These are phyloP conservation scores for Bergia sp. DNA, from an alignment of 92 coral and sea anemone genomes.

Conservation along the genomic window DNA sequence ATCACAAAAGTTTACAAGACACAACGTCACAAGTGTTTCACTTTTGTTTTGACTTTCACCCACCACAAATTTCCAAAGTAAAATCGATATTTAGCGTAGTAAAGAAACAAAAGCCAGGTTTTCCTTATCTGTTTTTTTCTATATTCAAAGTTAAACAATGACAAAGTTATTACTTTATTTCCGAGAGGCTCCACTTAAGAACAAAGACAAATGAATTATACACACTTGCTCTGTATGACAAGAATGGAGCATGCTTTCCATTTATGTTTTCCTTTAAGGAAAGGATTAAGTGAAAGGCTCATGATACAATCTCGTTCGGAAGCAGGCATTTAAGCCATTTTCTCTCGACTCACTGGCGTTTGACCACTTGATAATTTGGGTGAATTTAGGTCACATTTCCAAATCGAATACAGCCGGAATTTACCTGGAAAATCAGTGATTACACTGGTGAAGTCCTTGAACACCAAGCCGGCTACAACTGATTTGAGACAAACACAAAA, in stretches of 20 bases:
- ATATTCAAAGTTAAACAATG: background rate
- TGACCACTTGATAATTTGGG: background rate
- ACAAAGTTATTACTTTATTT: background rate
- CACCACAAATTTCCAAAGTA: background rate
- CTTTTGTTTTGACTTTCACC: background rate
- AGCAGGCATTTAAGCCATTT: background rate
- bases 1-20: background rate
- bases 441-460: background rate
- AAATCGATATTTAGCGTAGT: background rate
- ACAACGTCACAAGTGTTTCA: no score
- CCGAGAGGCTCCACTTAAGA: slow-evolving; percentile 15
- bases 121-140: background rate
- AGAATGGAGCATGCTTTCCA: background rate
- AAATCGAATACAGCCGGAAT: background rate
- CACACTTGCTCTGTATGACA: background rate
- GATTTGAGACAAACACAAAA: background rate
- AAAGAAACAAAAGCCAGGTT: background rate
- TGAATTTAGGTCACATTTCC: background rate
- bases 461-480: background rate
- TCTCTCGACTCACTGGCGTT: slow-evolving; percentile 11
- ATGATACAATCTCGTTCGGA: slow-evolving; percentile 4
- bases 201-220: background rate
- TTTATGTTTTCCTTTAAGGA: background rate
- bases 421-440: background rate
- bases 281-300: background rate